Percentiles rank a stretch among this genome's conserved stretches.
These are phyloP conservation scores for Anarsia innoxiella DNA, from an alignment of 2,888 invertebrate species.

Conservation along the genomic window DNA sequence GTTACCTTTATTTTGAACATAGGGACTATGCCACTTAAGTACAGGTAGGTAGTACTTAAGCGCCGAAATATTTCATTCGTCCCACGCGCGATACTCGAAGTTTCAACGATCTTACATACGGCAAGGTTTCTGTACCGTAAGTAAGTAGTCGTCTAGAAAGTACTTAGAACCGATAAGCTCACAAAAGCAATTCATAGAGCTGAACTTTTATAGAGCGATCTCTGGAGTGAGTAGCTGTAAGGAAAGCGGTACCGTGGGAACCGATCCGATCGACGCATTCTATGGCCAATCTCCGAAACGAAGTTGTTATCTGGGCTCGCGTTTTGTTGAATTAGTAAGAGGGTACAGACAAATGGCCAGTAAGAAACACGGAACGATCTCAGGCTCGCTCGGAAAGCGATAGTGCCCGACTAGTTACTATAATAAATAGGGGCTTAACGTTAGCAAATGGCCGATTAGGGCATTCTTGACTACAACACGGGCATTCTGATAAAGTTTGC, in stretches of 20 bases:
- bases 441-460: conserved; percentile 63
- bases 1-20: too few species aligned
- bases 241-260: conserved; percentile 13
- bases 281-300: conserved; percentile 44
- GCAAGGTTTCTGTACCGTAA: too few species aligned
- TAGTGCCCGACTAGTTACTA: conserved; percentile 65
- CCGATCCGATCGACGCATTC: conserved; percentile 15
- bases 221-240: conserved; percentile 8
- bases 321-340: conserved; percentile 65
- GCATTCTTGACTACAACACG: conserved; percentile 62
- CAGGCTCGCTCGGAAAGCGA: conserved; percentile 51
- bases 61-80: too few species aligned
- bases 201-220: conserved; percentile 8
- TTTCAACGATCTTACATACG: too few species aligned
- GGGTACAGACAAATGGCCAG: conserved; percentile 56
- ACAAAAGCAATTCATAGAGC: conserved; percentile 2
- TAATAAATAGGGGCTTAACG: conserved; percentile 63
- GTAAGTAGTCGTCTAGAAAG: too few species aligned
- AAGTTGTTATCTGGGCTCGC: conserved; percentile 53
- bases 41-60: too few species aligned
- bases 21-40: too few species aligned
- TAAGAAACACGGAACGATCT: conserved; percentile 54
- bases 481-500: conserved; percentile 64
- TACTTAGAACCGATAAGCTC: background rate
- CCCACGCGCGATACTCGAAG: too few species aligned